Evolutionary conservation across 1,140 invertebrate genomes (phyloP).

Genomic region (Neodiprion virginianus): DNA sequence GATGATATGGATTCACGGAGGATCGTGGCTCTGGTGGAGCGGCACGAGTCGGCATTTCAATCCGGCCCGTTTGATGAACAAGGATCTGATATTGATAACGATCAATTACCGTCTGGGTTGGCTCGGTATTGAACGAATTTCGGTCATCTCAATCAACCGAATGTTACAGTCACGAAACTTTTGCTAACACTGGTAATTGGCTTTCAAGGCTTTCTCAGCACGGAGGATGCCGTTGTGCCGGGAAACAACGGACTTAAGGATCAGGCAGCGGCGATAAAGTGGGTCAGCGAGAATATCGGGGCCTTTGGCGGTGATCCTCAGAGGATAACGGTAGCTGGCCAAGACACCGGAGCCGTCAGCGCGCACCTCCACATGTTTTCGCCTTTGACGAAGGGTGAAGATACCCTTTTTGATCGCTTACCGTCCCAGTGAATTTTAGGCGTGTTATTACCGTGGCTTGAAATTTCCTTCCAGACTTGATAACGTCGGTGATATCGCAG

Average conservation of each 20-base stretch:
- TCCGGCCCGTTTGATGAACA: slow-evolving; percentile 58
- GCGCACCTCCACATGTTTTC: slow-evolving; percentile 40
- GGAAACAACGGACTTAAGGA: slow-evolving; percentile 29
- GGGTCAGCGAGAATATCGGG: slow-evolving; percentile 45
- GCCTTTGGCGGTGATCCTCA: slow-evolving; percentile 62
- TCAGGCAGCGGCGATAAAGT: slow-evolving; percentile 19
- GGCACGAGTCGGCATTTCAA: slow-evolving; percentile 47
- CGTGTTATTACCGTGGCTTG: neutral
- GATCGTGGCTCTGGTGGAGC: slow-evolving; percentile 64
- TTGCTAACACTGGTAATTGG: neutral
- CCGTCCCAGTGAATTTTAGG: neutral
- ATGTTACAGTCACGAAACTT: neutral
- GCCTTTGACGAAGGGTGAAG: slow-evolving; percentile 28
- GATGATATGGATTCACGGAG: slow-evolving; percentile 74
- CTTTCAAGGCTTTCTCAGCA: slow-evolving; percentile 40
- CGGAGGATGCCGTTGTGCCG: slow-evolving; percentile 16
- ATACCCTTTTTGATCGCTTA: neutral
- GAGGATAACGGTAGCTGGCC: slow-evolving; percentile 57
- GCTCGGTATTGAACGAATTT: slow-evolving; percentile 61
- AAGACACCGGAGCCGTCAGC: slow-evolving; percentile 45
- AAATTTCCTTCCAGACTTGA: slow-evolving; percentile 4
- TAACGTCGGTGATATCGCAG: slow-evolving; percentile 19
- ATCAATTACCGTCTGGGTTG: slow-evolving; percentile 68
- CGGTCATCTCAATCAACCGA: slow-evolving; percentile 2
- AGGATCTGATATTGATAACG: slow-evolving; percentile 64